Evolutionary conservation across 2,888 invertebrate genomes (phyloP).

Genomic region (Bombyx huttoni): DNA sequence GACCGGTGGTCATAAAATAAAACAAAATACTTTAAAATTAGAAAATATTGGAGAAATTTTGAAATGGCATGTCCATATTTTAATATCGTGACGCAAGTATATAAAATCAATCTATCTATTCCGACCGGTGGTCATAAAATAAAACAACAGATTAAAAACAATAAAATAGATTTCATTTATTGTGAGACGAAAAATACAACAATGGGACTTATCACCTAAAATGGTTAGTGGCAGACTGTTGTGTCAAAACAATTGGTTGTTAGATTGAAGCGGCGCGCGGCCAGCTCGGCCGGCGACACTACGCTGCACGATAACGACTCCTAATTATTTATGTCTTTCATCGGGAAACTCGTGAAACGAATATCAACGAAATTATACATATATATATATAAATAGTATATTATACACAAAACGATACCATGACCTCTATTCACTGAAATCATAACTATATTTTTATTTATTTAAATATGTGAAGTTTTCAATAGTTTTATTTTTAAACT

Average conservation of each 20-base stretch:
- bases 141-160: slow-evolving; percentile 66
- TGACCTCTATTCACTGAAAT: slow-evolving; percentile 61
- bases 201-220: slow-evolving; percentile 71
- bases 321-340: slow-evolving; percentile 69
- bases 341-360: slow-evolving; percentile 66
- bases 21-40: slow-evolving; percentile 58
- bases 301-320: slow-evolving; percentile 31
- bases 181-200: slow-evolving; percentile 74
- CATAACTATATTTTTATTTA: slow-evolving; percentile 57
- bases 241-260: slow-evolving; percentile 60
- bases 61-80: too few relatives aligned
- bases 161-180: slow-evolving; percentile 74
- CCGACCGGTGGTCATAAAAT: slow-evolving; percentile 22
- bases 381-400: slow-evolving; percentile 14
- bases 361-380: slow-evolving; percentile 60
- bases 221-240: slow-evolving; percentile 71
- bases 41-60: too few relatives aligned
- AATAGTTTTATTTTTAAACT: slow-evolving; percentile 63
- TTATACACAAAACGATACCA: slow-evolving; percentile 62
- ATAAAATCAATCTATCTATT: neutral
- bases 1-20: slow-evolving; percentile 28
- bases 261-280: slow-evolving; percentile 24
- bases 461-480: slow-evolving; percentile 63
- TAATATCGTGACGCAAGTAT: too few relatives aligned
- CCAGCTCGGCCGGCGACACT: slow-evolving; percentile 11